Evolutionary conservation across 2,888 invertebrate species (phyloP).

Genomic region (Uropetala carovei): DNA sequence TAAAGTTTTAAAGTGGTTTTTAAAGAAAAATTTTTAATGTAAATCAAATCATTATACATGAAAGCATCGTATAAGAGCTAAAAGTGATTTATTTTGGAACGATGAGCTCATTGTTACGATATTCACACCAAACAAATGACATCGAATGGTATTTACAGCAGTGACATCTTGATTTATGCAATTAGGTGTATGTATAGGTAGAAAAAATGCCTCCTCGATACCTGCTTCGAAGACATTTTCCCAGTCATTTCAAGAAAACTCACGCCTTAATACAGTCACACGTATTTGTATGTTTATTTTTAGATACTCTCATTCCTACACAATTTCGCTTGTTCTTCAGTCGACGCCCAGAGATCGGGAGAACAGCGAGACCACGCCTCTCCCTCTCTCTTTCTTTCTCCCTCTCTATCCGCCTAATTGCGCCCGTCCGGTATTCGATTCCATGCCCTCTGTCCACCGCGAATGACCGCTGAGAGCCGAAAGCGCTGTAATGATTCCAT

Average conservation of each 20-base stretch:
- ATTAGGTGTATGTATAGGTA: too few species aligned
- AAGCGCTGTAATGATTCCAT: slow-evolving; percentile 53
- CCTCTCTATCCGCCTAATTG: background rate
- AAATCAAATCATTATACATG: too few species aligned
- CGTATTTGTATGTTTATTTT: too few species aligned
- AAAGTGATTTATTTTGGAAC: too few species aligned
- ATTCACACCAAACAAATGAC: too few species aligned
- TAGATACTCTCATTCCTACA: background rate
- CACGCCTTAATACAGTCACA: background rate
- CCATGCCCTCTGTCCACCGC: slow-evolving; percentile 48
- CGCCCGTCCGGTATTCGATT: slow-evolving; percentile 43
- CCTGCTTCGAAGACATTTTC: background rate
- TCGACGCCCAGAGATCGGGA: background rate
- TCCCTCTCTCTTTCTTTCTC: background rate
- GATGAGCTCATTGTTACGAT: too few species aligned
- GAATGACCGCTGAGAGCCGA: slow-evolving; percentile 54
- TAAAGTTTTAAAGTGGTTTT: too few species aligned
- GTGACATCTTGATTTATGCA: too few species aligned
- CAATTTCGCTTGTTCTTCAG: background rate
- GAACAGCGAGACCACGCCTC: slow-evolving; percentile 46
- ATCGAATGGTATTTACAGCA: too few species aligned
- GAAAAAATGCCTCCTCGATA: background rate
- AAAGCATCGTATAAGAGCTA: too few species aligned
- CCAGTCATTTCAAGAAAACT: background rate
- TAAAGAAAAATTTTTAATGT: too few species aligned